Evolutionary conservation across 2,113 vertebrate species (phyloP), one percentile per base, ranked within the genome.

Genomic region (Chaetorhynchus papuensis): DNA sequence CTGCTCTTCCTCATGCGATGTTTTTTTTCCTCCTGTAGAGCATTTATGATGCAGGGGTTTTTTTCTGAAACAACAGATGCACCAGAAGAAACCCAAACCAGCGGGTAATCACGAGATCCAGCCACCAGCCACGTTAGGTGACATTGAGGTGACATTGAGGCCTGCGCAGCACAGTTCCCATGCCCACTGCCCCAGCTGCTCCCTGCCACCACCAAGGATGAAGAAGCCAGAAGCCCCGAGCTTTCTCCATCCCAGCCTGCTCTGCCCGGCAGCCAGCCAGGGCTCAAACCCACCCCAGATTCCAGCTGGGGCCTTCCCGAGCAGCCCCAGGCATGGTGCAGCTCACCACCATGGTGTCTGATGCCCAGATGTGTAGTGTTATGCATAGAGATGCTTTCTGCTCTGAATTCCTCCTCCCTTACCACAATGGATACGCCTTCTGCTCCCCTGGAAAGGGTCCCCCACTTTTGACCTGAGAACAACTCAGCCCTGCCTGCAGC

Each of bases 81-180:
- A 12, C 74, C 93, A 95, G 90, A 90, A 82, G 93, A 70, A 85
- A 69, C 68, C 44, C 81, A 86, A 69, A 91, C 11, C 45, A 3
- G 64, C 1, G 1, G 80, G 80, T 24, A n/a, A 77, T 86, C 93
- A 94, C 6, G 3, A 89, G 83, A 82, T 22, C 12, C 94, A 81
- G 83, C 74, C 42, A 77, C 44, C 80, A 64, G 92, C 92, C 66
- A 30, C 9, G 37, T 15, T 21, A 12, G 68, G 78, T 10, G 47
- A 93, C 95, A 92, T 19, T 95, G 91, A 77, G 76, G 83, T 56
- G 91, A 93, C 91, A 92, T 96, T 95, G 92, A 15, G 87, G 75
- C 74, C 2, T 31, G 54, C 0, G 0, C 81, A 77, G 57, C 41
- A 1, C 44, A 53, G 41, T 4, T 57, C 64, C 50, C 0, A 0